Evolutionary conservation across 1,140 invertebrate genomes (phyloP), one percentile per base, ranked within the genome.

Genomic region (Oryctes rhinoceros): DNA sequence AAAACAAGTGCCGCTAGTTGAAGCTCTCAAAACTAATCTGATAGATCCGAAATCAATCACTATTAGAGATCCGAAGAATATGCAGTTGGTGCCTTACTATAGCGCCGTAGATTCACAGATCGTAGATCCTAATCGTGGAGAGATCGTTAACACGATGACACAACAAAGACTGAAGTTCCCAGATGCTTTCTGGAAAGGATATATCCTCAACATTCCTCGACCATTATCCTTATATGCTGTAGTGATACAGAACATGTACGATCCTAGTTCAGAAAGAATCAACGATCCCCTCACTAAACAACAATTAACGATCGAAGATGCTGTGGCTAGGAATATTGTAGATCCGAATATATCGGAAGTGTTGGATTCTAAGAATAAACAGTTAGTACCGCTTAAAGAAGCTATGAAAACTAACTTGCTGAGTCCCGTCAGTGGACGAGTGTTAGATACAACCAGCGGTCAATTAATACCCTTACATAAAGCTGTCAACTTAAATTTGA

Each of bases 321-420:
- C 94, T 13, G 91, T 97, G 59, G 91, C 92, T 84, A 91, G 94
- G 85, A 93, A 93, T 81, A 92, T 98, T 76, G 91, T 97, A 39
- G 94, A 97, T 89, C 91, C 94, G 3, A 94, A 93, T 81, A 94
- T 95, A 81, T 94, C 94, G n/a, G 91, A 94, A 86, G 93, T 95
- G 83, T 93, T 93, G 86, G 94, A 97, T 85, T 93, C 92, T 0
- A 91, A 91, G 84, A 91, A 90, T 74, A 91, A 94, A 77, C 90
- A 90, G 79, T 93, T 92, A 84, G 86, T 94, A 2, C 90, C 92
- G n/a, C 86, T 95, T 20, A 91, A 92, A 62, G 92, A 93, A 84
- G 94, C 94, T 65, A 86, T 95, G 78, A 89, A 90, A 48, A 90
- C 88, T 49, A 92, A 92, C 81, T 84, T 98, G 20, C 89, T 98